Evolutionary conservation across 1,140 invertebrate genomes (phyloP), one percentile per base, ranked within the genome.

Genomic region (Parasteatoda tepidariorum): DNA sequence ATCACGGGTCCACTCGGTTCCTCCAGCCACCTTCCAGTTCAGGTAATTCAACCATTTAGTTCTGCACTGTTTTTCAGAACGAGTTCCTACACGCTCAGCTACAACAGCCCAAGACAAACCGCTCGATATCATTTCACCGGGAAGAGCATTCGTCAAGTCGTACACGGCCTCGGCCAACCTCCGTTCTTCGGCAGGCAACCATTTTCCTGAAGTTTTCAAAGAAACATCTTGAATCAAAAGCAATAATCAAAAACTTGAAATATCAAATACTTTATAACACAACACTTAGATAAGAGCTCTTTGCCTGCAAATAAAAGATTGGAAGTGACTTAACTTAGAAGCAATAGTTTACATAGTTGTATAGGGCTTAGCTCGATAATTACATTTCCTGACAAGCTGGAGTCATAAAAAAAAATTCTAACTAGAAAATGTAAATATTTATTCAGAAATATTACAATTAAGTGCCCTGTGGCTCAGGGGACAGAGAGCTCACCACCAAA

Each of bases 1-100:
- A 34, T 89, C 88, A 41, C 89, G 85, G 6, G 89, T 90, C 90
- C 90, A 91, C 76, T 90, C 89, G 5, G 89, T 86, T 3, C 90
- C 90, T 22, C 90, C 90, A 74, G 88, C 88, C 82, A 89, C 88
- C 84, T 91, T 91, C 90, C 90, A 91, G 86, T 90, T 91, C 28
- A 90, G 87, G 83, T 89, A 91, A 86, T 91, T 91, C n/a, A 91
- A 87, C 90, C 90, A 91, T 84, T 91, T 91, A 34, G 90, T 91
- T 3, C 90, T 87, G 86, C 90, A 91, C 86, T 91, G 90, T 84
- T 91, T 91, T 83, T 91, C 90, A 38, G 90, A 90, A 24, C 90
- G 85, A n/a, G 90, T 90, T 6, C 86, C 87, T 11, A 91, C 90
- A 66, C 87, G 85, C 59, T 89, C 88, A 33, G 90, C 88, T 0